Evolutionary conservation across 2,888 invertebrate genomes (phyloP).

Genomic region (Thecocarcelia acutangulata): DNA sequence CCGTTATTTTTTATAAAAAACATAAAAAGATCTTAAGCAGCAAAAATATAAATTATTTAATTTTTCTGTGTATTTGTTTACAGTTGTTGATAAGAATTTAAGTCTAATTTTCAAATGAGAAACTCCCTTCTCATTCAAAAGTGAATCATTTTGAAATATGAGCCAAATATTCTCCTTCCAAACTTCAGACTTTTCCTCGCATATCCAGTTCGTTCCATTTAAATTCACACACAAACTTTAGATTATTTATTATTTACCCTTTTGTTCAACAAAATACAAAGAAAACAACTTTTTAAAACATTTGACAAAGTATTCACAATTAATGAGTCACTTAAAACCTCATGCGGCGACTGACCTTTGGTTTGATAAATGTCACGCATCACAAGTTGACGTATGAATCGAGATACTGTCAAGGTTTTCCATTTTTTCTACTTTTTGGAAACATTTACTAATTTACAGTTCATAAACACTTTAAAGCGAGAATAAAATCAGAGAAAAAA

Average conservation of each 20-base stretch:
- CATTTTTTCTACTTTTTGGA: background rate
- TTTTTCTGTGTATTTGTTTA: too few relatives aligned
- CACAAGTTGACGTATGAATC: constrained; percentile 25
- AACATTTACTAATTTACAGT: constrained; percentile 42
- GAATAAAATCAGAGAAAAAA: background rate
- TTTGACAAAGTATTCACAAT: constrained; percentile 17
- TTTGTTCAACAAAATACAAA: background rate
- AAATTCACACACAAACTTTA: background rate
- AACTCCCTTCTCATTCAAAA: too few relatives aligned
- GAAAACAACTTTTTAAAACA: constrained; percentile 10
- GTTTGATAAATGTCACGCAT: constrained; percentile 38
- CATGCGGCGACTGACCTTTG: constrained; percentile 27
- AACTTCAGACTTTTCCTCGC: too few relatives aligned
- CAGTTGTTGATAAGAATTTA: too few relatives aligned
- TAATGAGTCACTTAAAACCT: constrained; percentile 51
- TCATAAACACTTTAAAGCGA: constrained; percentile 21
- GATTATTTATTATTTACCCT: constrained; percentile 22
- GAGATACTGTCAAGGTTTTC: constrained; percentile 13
- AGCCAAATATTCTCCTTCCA: too few relatives aligned
- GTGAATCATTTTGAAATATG: too few relatives aligned
- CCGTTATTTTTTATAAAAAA: too few relatives aligned
- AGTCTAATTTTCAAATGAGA: too few relatives aligned
- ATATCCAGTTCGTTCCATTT: background rate
- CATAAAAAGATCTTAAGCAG: too few relatives aligned
- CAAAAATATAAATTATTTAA: too few relatives aligned